Percentiles rank a stretch among this genome's conserved stretches.
Conservation (phyloP, 2,888 invertebrate genomes). For the Ephialtes manifestator region DNA sequence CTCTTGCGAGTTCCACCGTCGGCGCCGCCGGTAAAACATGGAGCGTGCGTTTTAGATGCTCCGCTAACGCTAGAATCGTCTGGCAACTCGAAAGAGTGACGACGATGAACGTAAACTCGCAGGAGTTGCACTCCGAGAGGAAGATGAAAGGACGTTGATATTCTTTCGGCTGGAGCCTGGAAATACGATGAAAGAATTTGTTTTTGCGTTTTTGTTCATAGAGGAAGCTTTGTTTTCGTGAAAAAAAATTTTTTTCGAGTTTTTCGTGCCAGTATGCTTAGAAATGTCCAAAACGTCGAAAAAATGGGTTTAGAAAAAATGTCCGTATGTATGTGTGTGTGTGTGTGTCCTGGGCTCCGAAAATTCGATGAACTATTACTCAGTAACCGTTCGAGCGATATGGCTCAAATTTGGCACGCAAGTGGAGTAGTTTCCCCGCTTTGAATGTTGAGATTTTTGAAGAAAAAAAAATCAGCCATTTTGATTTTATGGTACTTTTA, state of each 20-base stretch:
- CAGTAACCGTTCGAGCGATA: no score
- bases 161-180: conserved; percentile 91
- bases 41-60: conserved; percentile 63
- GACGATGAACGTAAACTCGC: conserved; percentile 91
- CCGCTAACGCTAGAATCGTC: conserved; percentile 53
- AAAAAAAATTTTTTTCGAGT: neutral
- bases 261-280: no score
- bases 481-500: no score
- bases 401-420: no score
- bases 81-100: conserved; percentile 85
- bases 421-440: no score
- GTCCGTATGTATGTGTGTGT: no score
- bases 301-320: no score
- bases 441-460: no score
- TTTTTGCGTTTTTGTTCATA: neutral
- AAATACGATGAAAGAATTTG: conserved; percentile 36
- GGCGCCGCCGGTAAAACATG: conserved; percentile 16
- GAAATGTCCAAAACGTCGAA: no score
- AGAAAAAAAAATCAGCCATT: no score
- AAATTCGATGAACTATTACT: no score
- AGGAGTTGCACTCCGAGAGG: conserved; percentile 94
- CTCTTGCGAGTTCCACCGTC: conserved; percentile 54
- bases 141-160: conserved; percentile 90
- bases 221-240: neutral
- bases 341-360: no score